These are phyloP conservation scores for Pitangus sulphuratus DNA, from an alignment of 2,797 vertebrate genomes.

Conservation along the genomic window DNA sequence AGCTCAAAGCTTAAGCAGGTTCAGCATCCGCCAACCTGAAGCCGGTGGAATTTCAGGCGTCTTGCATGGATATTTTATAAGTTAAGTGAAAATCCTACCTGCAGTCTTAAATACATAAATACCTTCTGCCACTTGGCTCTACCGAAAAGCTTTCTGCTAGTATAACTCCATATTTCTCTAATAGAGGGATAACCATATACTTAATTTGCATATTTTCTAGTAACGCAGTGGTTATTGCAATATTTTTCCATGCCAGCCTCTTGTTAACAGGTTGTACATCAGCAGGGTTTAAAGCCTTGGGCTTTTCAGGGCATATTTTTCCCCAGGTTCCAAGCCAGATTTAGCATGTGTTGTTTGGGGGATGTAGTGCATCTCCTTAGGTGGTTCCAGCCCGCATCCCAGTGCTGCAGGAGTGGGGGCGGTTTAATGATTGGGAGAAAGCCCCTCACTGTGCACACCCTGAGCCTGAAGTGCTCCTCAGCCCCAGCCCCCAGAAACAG, in stretches of 20 bases:
- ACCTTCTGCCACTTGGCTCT: not conserved
- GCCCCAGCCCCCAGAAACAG: not conserved
- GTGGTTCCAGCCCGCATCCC: not conserved
- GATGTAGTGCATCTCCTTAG: not conserved
- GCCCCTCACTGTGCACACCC: rapidly evolving
- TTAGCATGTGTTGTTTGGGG: not conserved
- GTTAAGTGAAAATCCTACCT: not conserved
- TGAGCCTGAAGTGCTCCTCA: rapidly evolving
- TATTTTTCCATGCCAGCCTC: not conserved
- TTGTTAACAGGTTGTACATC: not conserved
- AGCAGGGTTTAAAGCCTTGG: not conserved
- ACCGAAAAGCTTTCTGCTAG: not conserved
- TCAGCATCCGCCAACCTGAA: not conserved
- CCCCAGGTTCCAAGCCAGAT: not conserved
- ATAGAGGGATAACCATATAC: not conserved
- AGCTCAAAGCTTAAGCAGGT: not conserved
- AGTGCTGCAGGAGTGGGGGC: rapidly evolving
- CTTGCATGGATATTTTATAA: not conserved
- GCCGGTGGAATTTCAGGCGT: not conserved
- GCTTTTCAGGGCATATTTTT: not conserved
- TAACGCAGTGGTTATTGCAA: not conserved
- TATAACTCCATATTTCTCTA: not conserved
- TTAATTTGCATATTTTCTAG: not conserved
- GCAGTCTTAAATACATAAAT: not conserved
- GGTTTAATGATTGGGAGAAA: rapidly evolving